phyloP scores from a whole-genome alignment of 2,888 invertebrate species.

The Gibbula magus region DNA sequence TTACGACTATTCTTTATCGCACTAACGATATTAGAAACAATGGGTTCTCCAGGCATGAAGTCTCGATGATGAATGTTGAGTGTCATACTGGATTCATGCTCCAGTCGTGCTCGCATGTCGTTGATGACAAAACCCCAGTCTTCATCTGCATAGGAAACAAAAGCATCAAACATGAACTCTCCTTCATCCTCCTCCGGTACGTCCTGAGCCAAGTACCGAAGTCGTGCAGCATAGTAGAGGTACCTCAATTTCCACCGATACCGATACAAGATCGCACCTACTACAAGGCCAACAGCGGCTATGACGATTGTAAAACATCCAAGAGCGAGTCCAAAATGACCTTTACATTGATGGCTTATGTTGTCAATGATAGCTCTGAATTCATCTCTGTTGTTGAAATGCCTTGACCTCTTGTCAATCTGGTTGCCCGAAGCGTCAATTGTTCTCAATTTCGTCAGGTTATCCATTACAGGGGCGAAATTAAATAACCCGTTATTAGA shows the following conservation, averaged over 20 bases:
- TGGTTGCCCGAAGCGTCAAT: background rate
- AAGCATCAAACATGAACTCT: slow-evolving; percentile 48
- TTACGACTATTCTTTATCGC: slow-evolving; percentile 50
- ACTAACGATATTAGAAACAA: slow-evolving; percentile 48
- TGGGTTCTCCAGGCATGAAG: slow-evolving; percentile 48
- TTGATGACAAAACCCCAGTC: slow-evolving; percentile 41
- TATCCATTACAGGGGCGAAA: background rate
- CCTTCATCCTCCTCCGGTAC: slow-evolving; percentile 26
- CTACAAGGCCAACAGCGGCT: slow-evolving; percentile 19
- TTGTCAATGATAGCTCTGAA: background rate
- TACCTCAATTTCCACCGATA: slow-evolving; percentile 45
- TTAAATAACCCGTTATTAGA: background rate
- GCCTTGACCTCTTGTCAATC: background rate
- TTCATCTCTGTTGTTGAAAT: background rate
- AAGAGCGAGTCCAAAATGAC: background rate
- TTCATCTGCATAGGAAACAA: slow-evolving; percentile 51
- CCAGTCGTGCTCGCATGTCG: slow-evolving; percentile 43
- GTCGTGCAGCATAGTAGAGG: slow-evolving; percentile 32
- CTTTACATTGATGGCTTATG: background rate
- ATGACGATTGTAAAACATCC: background rate
- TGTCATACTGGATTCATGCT: slow-evolving; percentile 28
- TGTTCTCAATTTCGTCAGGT: background rate
- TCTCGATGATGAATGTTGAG: slow-evolving; percentile 45
- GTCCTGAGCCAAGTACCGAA: slow-evolving; percentile 27
- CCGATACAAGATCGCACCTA: slow-evolving; percentile 33